Evolutionary conservation across 2,888 invertebrate species (phyloP), one percentile per base, ranked within the genome.

Genomic region (Drosophila rellima): DNA sequence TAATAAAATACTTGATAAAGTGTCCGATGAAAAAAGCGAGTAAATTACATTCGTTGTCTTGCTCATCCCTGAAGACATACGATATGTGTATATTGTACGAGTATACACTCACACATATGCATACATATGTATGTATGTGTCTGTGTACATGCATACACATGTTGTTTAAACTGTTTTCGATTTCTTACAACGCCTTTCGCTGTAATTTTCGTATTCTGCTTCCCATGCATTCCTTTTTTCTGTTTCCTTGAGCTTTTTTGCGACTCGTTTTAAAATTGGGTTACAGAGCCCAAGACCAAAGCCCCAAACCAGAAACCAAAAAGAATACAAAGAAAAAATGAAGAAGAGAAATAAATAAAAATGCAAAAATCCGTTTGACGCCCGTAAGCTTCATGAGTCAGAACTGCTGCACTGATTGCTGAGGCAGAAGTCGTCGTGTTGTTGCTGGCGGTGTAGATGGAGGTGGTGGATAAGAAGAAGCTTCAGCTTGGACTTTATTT

Each of bases 341-440:
- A 62, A 60, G 56, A 62, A 77, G 60, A 50, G 67, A 39, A 75
- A 69, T 56, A 78, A 69, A 73, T 61, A 60, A 80, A 74, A 78
- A 82, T 87, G 84, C 84, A 87, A 87, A 79, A 88, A 83, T 88
- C 84, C 86, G 75, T 88, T 83, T 88, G 83, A 83, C 78, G 78
- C 80, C 82, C 80, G 66, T 83, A 88, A 88, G 86, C 88, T 70
- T 26, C 68, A 57, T 88, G 83, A 88, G 78, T 83, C 83, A 83
- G 83, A 70, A 83, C 66, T 64, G 88, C 78, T 87, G 82, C 82
- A 87, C 68, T 80, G 82, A 82, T 82, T 88, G 82, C 78, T 63
- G 66, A 52, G 67, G 70, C 60, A 56, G 42, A 42, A 59, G 42
- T 31, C 26, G 56, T 23, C 50, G 33, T 33, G 20, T 31, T 29